Evolutionary conservation across 2,113 vertebrate genomes (phyloP).

Genomic region (Trematomus loennbergii): DNA sequence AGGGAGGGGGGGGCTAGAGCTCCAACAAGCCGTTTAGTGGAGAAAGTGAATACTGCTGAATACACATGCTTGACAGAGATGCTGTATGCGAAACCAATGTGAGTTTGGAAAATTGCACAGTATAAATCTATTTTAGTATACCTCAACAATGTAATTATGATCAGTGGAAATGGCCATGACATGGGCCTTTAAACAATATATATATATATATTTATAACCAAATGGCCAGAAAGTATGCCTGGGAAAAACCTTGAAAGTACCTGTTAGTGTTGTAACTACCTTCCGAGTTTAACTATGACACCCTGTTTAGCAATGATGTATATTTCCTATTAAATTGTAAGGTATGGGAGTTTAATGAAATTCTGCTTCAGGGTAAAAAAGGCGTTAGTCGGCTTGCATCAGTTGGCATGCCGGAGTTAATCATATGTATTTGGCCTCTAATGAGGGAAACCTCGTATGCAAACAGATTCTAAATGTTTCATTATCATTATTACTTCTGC

Average conservation of each 20-base stretch:
- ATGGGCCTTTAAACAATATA: no score
- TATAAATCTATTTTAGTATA: no score
- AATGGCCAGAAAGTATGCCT: neutral
- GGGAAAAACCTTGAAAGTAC: neutral
- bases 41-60: no score
- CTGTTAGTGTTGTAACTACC: neutral
- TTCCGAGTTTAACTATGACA: neutral
- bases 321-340: neutral
- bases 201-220: neutral
- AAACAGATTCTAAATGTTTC: conserved; percentile 15
- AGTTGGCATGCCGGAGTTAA: neutral
- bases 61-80: no score
- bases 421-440: conserved; percentile 14
- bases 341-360: neutral
- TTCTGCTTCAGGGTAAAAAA: neutral
- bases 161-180: no score
- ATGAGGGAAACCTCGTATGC: conserved; percentile 11
- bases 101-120: no score
- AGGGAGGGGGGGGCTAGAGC: no score
- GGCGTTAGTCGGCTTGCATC: neutral
- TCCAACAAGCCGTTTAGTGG: no score
- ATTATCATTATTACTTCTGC: conserved; percentile 15
- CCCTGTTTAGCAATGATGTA: neutral
- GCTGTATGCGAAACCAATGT: no score
- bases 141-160: no score